Evolutionary conservation across 1,140 invertebrate genomes (phyloP), one percentile per base, ranked within the genome.

Genomic region (Aphaenogaster ashmeadi): DNA sequence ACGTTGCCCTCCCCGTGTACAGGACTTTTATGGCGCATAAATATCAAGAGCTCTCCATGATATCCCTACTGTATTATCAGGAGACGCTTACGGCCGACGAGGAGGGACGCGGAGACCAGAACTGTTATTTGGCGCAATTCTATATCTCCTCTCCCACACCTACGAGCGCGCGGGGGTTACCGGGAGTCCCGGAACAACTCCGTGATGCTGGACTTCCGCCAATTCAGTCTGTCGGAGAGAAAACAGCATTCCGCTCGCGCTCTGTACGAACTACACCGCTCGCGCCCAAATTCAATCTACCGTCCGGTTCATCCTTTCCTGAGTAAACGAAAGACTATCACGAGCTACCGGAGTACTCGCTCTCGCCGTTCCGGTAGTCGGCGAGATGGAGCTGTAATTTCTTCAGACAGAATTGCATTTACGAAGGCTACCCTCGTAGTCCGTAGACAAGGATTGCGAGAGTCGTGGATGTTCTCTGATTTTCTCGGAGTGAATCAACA

Each of bases 11-110:
- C 81, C 92, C 90, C 88, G 91, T 92, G 91, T 90, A 93, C 91
- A 91, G 90, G 92, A 94, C 94, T 95, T 95, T 95, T 95, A 95
- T 95, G 92, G 93, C 91, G 92, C 94, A 95, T 95, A 95, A 95
- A 95, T 95, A 95, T 95, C 94, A 93, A 94, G 93, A 93, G 92
- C 94, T 94, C 94, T 94, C 92, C 92, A 91, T 92, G 94, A 94
- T 94, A 94, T 91, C 93, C 93, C 91, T 92, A 92, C 92, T 94
- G 93, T 93, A 95, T 95, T 95, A 95, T 94, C 94, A 92, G 92
- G 69, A 93, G 92, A 94, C 94, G 91, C 90, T 94, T 90, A 92
- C 89, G 13, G 88, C 36, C 67, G 67, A n/a, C 41, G 38, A 11
- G 54, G n/a, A 33, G n/a, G 27, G n/a, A 89, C 54, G 56, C 54